phyloP scores from a whole-genome alignment of 2,888 invertebrate genomes.

The Pollenia griseotomentosa region DNA sequence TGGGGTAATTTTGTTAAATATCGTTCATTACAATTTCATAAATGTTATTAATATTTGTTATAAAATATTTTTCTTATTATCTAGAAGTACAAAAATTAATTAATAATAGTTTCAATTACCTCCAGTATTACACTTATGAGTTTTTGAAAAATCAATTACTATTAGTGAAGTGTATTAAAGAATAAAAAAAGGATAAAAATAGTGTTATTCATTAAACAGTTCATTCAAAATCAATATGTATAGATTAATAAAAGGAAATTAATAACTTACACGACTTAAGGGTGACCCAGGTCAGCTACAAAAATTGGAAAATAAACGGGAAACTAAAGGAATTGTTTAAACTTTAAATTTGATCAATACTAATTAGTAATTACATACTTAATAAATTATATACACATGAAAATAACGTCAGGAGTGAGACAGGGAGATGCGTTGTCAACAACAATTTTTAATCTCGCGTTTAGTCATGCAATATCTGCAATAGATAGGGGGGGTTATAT shows the following conservation, averaged over 20 bases:
- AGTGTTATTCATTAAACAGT: slow-evolving; percentile 12
- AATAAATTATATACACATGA: too few relatives aligned
- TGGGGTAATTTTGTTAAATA: too few relatives aligned
- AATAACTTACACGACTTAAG: background rate
- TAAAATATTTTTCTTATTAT: background rate
- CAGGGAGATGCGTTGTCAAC: too few relatives aligned
- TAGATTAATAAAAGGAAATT: slow-evolving; percentile 35
- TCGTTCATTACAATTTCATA: too few relatives aligned
- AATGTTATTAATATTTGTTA: too few relatives aligned
- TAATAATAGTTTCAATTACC: slow-evolving; percentile 16
- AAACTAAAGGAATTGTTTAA: too few relatives aligned
- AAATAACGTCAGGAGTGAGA: too few relatives aligned
- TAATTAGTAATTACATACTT: too few relatives aligned
- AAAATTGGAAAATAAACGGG: background rate
- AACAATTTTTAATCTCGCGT: too few relatives aligned
- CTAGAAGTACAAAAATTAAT: background rate
- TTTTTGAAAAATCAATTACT: slow-evolving; percentile 56
- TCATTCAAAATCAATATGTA: slow-evolving; percentile 36
- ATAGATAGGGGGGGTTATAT: too few relatives aligned
- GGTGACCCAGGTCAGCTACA: background rate
- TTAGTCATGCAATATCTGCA: too few relatives aligned
- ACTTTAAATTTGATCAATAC: too few relatives aligned
- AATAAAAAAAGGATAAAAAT: background rate
- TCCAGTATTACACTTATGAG: slow-evolving; percentile 10
- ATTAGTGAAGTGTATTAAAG: slow-evolving; percentile 28